These are phyloP conservation scores for Caenorhabditis sinica DNA, from an alignment of 2,888 invertebrate genomes.

Conservation along the genomic window DNA sequence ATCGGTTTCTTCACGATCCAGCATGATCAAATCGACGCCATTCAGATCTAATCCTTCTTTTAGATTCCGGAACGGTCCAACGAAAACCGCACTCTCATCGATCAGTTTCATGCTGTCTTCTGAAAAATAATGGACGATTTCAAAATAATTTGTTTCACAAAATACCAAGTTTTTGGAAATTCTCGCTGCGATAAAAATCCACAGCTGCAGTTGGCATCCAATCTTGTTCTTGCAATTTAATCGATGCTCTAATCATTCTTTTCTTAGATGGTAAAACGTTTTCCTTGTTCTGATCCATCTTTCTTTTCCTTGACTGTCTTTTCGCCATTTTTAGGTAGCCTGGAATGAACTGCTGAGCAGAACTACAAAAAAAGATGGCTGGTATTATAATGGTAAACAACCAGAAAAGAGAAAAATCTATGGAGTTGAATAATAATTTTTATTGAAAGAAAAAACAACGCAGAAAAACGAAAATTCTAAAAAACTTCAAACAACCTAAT, in stretches of 20 bases:
- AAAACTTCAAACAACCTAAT: conserved; percentile 10
- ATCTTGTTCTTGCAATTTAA: conserved; percentile 19
- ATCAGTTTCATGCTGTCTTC: conserved; percentile 11
- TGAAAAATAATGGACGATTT: conserved; percentile 4
- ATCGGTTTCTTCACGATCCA: conserved; percentile 91
- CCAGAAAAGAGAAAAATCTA: too few species aligned
- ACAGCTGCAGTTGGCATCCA: conserved; percentile 54
- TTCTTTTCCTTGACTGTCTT: conserved; percentile 9
- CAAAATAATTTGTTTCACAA: background rate
- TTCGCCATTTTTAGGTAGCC: conserved; percentile 29
- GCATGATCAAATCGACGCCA: conserved; percentile 44
- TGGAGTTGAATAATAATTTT: background rate
- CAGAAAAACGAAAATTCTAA: background rate
- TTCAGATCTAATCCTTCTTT: conserved; percentile 78
- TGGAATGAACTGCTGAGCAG: too few species aligned
- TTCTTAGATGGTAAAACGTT: background rate
- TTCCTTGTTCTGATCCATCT: background rate
- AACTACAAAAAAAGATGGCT: too few species aligned
- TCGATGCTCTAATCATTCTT: background rate
- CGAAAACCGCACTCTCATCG: conserved; percentile 40
- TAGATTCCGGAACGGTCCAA: conserved; percentile 92
- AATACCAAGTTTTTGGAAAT: conserved; percentile 20
- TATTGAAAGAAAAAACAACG: background rate
- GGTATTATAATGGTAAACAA: too few species aligned
- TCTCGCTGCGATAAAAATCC: conserved; percentile 27